phyloP scores from a whole-genome alignment of 1,140 invertebrate species.

The Drosophila pseudoobscura region DNA sequence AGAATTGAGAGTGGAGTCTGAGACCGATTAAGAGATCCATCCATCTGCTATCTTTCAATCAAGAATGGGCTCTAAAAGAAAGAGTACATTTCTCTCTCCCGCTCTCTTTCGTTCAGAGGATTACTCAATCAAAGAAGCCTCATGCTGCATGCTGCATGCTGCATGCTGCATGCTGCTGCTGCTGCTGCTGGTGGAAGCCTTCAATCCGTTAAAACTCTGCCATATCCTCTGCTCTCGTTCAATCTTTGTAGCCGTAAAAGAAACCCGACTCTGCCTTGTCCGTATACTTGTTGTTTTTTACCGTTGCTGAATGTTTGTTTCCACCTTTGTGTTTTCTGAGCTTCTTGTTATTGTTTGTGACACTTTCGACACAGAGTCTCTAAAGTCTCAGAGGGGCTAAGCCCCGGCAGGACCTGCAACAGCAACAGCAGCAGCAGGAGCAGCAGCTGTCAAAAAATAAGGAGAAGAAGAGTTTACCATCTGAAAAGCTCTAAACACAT shows the following conservation, averaged over 20 bases:
- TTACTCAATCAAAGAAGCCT: too few relatives aligned
- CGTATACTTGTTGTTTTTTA: constrained; percentile 28
- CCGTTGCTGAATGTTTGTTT: constrained; percentile 19
- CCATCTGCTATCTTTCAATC: too few relatives aligned
- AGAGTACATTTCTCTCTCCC: too few relatives aligned
- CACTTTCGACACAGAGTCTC: constrained; percentile 16
- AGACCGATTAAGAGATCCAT: too few relatives aligned
- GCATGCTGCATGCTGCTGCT: too few relatives aligned
- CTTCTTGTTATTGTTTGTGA: constrained; percentile 61
- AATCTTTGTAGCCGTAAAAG: not conserved
- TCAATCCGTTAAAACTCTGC: too few relatives aligned
- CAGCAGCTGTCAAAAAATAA: constrained; percentile 53
- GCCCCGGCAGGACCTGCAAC: constrained; percentile 45
- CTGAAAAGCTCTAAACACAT: constrained; percentile 39
- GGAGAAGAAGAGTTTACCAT: constrained; percentile 33
- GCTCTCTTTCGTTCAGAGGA: too few relatives aligned
- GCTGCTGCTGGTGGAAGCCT: too few relatives aligned
- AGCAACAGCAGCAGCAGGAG: constrained; percentile 56
- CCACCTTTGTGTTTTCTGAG: constrained; percentile 30
- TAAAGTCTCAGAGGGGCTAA: constrained; percentile 38
- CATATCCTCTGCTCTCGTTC: not conserved
- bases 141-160: too few relatives aligned
- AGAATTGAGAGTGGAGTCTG: constrained; percentile 20
- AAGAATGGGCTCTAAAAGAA: too few relatives aligned
- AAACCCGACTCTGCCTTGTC: constrained; percentile 12